Evolutionary conservation across 2,888 invertebrate species (phyloP), one percentile per base, ranked within the genome.

Genomic region (Sphinx pinastri): DNA sequence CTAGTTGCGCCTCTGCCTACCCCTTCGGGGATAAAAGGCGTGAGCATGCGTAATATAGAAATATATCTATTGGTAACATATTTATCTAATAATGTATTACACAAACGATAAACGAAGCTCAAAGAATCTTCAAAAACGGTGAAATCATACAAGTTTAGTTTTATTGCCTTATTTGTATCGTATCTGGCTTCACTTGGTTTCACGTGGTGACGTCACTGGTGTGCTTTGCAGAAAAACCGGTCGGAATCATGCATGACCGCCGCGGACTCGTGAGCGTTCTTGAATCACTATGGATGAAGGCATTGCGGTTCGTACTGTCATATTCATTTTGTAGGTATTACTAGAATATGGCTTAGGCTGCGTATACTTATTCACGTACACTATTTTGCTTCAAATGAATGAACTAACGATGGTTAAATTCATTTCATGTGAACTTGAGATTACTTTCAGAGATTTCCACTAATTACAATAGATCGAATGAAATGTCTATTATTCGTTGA

Each of bases 191-290:
- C 76, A 80, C 76, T 81, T 79, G 75, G 80, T 81, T 81, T 79
- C 79, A 81, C 75, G 76, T 71, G 75, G 74, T 92, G 91, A 92
- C 92, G 91, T 92, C 92, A 92, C 74, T 72, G 71, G 75, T 74
- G 77, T 79, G 79, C 77, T 76, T 79, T 80, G 88, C 88, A 88
- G 86, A 85, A 88, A 89, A 93, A 93, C 93, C 92, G 90, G 93
- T 92, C 81, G 77, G 82, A 83, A 81, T 88, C 85, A 89, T 85
- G 87, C 86, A 83, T 84, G 88, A 90, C 89, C 88, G 87, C 87
- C 82, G 84, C 77, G 78, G 79, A 86, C 87, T 89, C 89, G 91
- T 89, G 86, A 82, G 84, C 83, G 81, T 79, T 86, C 85, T 86
- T 89, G 89, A 90, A 87, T 92, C 89, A 89, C 76, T 75, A 76